phyloP scores from a whole-genome alignment of 2,113 vertebrate species.

The Pterocles gutturalis region DNA sequence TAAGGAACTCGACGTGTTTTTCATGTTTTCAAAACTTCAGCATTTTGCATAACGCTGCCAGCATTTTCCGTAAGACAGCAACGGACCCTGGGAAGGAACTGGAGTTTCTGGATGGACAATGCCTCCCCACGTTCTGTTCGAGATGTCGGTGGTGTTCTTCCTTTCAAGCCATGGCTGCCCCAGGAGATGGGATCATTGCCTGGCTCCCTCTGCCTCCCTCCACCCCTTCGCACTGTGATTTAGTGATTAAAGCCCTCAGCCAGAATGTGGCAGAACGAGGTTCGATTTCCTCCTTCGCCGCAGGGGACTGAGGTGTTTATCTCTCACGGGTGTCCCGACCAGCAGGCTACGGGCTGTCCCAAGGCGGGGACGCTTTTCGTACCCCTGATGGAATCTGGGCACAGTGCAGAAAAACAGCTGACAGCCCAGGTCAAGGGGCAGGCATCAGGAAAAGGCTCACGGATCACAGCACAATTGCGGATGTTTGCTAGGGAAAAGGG shows the following conservation, averaged over 20 bases:
- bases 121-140: not conserved
- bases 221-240: not conserved
- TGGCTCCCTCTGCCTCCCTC: not conserved
- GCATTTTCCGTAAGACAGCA: not conserved
- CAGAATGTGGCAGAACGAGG: conserved; percentile 29
- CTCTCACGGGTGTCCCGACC: not conserved
- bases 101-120: not conserved
- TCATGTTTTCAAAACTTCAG: not conserved
- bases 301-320: conserved; percentile 18
- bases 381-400: not conserved
- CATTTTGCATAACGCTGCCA: not conserved
- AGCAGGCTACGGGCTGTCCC: not conserved
- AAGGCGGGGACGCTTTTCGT: rapidly evolving
- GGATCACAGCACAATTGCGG: not conserved
- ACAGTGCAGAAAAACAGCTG: not conserved
- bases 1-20: not conserved
- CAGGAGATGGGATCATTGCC: rapidly evolving
- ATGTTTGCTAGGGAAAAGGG: not conserved
- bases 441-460: not conserved
- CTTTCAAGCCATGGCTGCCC: rapidly evolving
- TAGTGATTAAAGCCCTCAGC: not conserved
- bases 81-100: not conserved
- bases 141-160: not conserved
- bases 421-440: not conserved
- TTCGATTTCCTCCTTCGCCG: not conserved